Conservation (phyloP, 2,113 vertebrate genomes). For the Lutjanus erythropterus region DNA sequence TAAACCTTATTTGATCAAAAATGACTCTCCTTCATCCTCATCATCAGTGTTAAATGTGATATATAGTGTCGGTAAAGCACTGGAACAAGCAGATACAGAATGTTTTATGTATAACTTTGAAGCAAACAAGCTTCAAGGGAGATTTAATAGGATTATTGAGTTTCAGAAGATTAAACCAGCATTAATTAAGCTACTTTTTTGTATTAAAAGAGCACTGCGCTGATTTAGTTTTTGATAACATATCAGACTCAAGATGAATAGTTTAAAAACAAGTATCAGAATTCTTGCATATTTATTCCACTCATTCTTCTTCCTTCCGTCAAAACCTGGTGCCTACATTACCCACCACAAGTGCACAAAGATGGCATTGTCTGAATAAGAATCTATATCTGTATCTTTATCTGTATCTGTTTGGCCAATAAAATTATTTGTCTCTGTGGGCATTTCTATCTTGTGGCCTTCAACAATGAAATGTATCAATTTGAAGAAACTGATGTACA, state of each 20-base stretch:
- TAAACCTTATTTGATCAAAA: not conserved
- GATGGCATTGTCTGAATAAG: no score
- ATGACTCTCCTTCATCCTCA: no score
- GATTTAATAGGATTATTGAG: constrained; percentile 32
- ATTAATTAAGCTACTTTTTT: constrained; percentile 27
- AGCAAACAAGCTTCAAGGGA: constrained; percentile 17
- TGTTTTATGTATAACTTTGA: constrained; percentile 7
- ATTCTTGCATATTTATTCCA: not conserved
- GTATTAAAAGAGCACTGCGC: not conserved
- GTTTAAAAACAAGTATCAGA: not conserved
- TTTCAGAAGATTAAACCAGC: constrained; percentile 21
- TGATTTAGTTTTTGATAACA: not conserved
- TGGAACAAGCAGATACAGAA: no score
- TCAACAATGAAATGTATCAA: no score
- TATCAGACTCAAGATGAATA: not conserved
- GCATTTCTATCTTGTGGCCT: no score
- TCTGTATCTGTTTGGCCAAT: no score
- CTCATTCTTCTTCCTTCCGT: not conserved
- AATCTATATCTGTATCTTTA: no score
- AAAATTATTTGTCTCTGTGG: no score
- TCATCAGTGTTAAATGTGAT: no score
- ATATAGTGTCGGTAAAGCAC: no score
- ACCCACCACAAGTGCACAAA: no score
- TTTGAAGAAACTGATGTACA: no score
- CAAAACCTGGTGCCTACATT: not conserved